Base-by-base conservation (phyloP, 2,888 invertebrate genomes). In the Podotricha telesiphe region DNA sequence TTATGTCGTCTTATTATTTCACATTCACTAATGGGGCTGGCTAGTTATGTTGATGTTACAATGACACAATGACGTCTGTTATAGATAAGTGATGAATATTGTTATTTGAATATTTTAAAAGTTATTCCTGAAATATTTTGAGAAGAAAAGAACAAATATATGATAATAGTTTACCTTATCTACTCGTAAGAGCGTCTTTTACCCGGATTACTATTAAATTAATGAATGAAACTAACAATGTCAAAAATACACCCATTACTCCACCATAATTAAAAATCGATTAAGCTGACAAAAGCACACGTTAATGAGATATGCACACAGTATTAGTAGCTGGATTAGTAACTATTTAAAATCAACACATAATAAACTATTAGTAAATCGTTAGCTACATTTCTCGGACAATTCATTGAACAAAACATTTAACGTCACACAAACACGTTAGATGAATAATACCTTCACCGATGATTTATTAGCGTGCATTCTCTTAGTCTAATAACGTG, bases 191-290 rank as follows among this genome's bases (percentile, higher is more conserved):
- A 53, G 34, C 20, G 34, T 42, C 51, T 34, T 17, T 10, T 3
- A 47, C 47, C 20, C 53, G 22, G 42, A 15, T 37, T 37, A 55
- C 20, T 45, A 59, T 42, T n/a, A n/a, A 62, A 47, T 47, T 62
- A 61, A n/a, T 67, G 53, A 67, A 50, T 37, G n/a, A 55, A 22
- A 37, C 37, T 61, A 50, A 10, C 48, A 8, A 86, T 89, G 88
- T 88, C 86, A 85, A 87, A 86, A 82, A 86, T 89, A 90, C 88
- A 88, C 84, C 89, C 88, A 89, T 88, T 89, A 89, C 86, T 85
- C 78, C 83, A 82, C 81, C 73, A 71, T 70, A 69, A 50, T 67
- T 66, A 79, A 70, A 69, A 71, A 74, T 67, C 67, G 67, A 58
- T 51, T 56, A 63, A 74, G 59, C 68, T 56, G 67, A 68, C 70